Evolutionary conservation across 2,113 vertebrate genomes (phyloP).

Genomic region (Phaethon lepturus): DNA sequence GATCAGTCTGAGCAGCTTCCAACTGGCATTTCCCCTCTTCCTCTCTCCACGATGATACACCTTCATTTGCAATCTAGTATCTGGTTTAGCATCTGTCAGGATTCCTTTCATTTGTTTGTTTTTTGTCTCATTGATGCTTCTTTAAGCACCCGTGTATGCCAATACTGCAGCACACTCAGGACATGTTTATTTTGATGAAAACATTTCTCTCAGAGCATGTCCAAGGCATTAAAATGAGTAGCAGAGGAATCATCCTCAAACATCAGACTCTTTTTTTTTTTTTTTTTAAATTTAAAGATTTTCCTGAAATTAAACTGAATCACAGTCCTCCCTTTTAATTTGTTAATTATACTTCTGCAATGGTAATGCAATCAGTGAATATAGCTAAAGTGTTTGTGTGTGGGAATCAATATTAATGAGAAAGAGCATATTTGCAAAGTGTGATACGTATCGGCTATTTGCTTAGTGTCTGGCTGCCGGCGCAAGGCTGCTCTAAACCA

Average conservation of each 20-base stretch:
- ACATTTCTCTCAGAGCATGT: neutral
- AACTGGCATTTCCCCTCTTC: slow-evolving; percentile 25
- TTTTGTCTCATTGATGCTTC: neutral
- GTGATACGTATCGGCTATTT: neutral
- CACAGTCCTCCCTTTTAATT: slow-evolving; percentile 67
- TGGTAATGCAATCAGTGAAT: slow-evolving; percentile 71
- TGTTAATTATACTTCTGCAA: slow-evolving; percentile 72
- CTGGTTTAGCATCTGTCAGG: slow-evolving; percentile 16
- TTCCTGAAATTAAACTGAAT: slow-evolving; percentile 49
- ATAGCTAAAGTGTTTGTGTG: slow-evolving; percentile 60
- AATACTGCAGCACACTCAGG: neutral
- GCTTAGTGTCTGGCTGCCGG: neutral
- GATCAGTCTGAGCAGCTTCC: slow-evolving; percentile 50
- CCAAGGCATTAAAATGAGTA: slow-evolving; percentile 7
- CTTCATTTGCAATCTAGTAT: slow-evolving; percentile 43
- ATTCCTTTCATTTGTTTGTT: neutral
- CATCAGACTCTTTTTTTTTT: neutral
- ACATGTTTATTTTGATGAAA: neutral
- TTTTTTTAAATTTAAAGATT: slow-evolving; percentile 50
- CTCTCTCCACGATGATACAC: slow-evolving; percentile 9
- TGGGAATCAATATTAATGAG: slow-evolving; percentile 66
- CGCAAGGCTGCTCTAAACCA: neutral
- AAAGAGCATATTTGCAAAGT: slow-evolving; percentile 26
- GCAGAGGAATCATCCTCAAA: slow-evolving; percentile 14
- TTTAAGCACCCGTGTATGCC: neutral